These are phyloP conservation scores for Cephus rjabovi DNA, from an alignment of 2,888 invertebrate species.

Conservation along the genomic window DNA sequence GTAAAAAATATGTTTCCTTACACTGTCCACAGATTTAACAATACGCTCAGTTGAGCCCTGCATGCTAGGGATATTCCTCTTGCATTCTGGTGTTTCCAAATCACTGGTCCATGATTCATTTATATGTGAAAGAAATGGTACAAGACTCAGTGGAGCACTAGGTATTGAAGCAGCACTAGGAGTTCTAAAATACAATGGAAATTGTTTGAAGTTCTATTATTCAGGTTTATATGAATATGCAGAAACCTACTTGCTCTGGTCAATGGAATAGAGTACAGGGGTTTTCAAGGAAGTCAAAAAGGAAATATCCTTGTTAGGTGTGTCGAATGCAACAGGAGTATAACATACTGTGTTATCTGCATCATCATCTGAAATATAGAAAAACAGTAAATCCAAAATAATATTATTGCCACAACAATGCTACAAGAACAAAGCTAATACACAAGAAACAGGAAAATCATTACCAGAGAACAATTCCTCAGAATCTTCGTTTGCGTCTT, in stretches of 20 bases:
- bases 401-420: too few relatives aligned
- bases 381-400: too few relatives aligned
- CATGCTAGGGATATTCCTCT: slow-evolving; percentile 3
- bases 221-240: neutral
- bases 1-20: too few relatives aligned
- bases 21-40: too few relatives aligned
- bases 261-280: slow-evolving; percentile 24
- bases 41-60: too few relatives aligned
- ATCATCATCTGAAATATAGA: too few relatives aligned
- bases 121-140: slow-evolving; percentile 45
- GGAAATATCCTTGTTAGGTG: neutral
- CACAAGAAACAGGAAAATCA: neutral
- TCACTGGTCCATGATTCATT: slow-evolving; percentile 51
- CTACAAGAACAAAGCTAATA: neutral
- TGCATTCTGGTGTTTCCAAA: slow-evolving; percentile 49
- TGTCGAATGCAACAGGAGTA: too few relatives aligned
- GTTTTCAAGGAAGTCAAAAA: slow-evolving; percentile 26
- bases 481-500: slow-evolving; percentile 15
- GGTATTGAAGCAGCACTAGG: slow-evolving; percentile 42
- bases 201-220: neutral
- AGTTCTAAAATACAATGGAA: slow-evolving; percentile 28
- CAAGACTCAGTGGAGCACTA: slow-evolving; percentile 44
- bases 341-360: too few relatives aligned
- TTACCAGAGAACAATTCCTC: slow-evolving; percentile 35
- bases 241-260: slow-evolving; percentile 24